Evolutionary conservation across 2,113 vertebrate genomes (phyloP).

Genomic region (Varanus komodoensis): DNA sequence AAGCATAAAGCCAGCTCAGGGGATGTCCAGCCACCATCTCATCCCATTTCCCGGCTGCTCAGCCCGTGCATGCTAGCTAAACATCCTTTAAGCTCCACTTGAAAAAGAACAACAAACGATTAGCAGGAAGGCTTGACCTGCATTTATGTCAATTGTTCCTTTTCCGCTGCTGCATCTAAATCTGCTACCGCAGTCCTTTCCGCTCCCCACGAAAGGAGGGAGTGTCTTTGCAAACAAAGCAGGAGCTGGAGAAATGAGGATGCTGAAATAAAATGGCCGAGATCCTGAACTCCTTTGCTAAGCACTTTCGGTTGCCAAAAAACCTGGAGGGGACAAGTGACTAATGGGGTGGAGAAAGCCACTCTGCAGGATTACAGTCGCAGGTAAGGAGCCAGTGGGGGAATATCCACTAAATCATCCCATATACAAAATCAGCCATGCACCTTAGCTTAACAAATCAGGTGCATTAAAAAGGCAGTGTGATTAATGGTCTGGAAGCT

Average conservation of each 20-base stretch:
- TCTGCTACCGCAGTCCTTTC: background rate
- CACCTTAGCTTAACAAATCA: rapidly evolving
- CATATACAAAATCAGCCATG: rapidly evolving
- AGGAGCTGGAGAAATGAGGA: background rate
- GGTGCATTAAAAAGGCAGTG: background rate
- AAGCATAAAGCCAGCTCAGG: background rate
- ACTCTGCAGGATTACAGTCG: background rate
- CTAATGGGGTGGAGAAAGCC: background rate
- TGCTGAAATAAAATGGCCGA: background rate
- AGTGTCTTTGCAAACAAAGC: background rate
- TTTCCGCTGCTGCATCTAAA: background rate
- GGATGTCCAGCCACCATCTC: background rate
- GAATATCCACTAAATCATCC: background rate
- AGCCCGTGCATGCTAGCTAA: background rate
- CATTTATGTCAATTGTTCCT: background rate
- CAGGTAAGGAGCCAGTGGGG: background rate
- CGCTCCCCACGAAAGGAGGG: background rate
- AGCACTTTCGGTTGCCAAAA: background rate
- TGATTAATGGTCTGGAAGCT: rapidly evolving
- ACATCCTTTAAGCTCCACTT: background rate
- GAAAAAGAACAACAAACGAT: background rate
- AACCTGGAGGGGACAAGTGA: background rate
- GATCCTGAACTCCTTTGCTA: background rate
- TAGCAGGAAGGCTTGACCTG: background rate
- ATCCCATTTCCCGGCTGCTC: background rate